A percentile compares a stretch with the other conserved stretches of the same genome.
phyloP scores from a whole-genome alignment of 1,140 invertebrate species.

The Nasonia giraulti region DNA sequence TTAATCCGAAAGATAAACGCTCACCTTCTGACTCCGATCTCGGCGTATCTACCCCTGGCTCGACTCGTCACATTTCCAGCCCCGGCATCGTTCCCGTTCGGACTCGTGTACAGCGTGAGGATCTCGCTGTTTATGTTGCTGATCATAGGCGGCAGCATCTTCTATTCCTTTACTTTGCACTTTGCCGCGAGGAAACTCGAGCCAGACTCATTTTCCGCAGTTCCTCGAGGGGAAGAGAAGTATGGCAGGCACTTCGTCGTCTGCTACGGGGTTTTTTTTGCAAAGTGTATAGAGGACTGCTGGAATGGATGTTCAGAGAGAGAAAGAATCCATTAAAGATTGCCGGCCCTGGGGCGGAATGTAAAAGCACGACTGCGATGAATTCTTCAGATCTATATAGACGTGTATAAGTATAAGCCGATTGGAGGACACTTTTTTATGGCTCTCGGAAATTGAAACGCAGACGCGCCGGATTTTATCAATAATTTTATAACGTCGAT shows the following conservation, averaged over 20 bases:
- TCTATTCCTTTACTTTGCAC: conserved; percentile 28
- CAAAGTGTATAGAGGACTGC: not conserved
- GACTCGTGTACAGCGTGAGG: conserved; percentile 68
- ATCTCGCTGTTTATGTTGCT: conserved; percentile 70
- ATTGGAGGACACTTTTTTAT: not conserved
- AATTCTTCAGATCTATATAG: conserved; percentile 4
- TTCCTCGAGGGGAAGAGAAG: not conserved
- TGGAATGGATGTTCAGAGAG: not conserved
- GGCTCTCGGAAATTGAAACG: no score
- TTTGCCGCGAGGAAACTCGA: conserved; percentile 35
- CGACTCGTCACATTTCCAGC: conserved; percentile 58
- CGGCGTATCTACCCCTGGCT: conserved; percentile 67
- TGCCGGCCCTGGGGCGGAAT: not conserved
- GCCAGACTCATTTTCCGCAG: conserved; percentile 35
- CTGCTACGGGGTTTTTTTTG: not conserved
- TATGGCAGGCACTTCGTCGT: not conserved
- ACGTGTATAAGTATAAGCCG: not conserved
- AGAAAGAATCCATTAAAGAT: conserved; percentile 48
- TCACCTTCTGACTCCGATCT: conserved; percentile 71
- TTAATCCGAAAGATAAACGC: conserved; percentile 23
- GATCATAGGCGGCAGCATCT: conserved; percentile 67
- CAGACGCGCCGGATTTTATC: no score
- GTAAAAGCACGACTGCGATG: not conserved
- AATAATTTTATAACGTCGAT: no score
- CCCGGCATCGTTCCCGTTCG: conserved; percentile 39